These are phyloP conservation scores for Dryas iulia DNA, from an alignment of 1,140 invertebrate genomes.

Conservation along the genomic window DNA sequence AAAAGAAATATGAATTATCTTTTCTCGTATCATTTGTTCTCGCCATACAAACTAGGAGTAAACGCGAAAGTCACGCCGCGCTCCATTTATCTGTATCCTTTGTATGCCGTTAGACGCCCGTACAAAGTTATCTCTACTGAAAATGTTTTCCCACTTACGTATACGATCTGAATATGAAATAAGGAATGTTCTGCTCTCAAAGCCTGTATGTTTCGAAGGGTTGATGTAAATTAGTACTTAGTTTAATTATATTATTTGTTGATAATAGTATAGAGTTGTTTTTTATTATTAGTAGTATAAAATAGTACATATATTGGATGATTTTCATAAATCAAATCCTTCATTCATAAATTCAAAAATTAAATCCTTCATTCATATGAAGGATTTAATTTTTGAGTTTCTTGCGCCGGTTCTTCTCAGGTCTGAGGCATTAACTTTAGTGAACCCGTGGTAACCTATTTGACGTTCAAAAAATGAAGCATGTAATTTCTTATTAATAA, in stretches of 20 bases:
- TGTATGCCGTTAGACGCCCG: constrained; percentile 4
- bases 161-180: constrained; percentile 19
- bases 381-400: no score
- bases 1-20: constrained; percentile 22
- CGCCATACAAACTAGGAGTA: not conserved
- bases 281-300: not conserved
- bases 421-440: no score
- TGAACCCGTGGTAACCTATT: no score
- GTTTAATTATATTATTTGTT: not conserved
- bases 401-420: no score
- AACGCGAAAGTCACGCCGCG: constrained; percentile 18
- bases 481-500: no score
- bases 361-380: no score
- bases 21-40: constrained; percentile 20
- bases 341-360: no score
- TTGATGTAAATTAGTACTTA: not conserved
- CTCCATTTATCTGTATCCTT: constrained; percentile 23
- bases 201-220: not conserved
- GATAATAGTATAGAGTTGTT: not conserved
- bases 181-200: constrained; percentile 6
- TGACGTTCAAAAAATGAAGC: no score
- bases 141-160: constrained; percentile 17
- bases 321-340: no score
- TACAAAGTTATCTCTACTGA: constrained; percentile 22
- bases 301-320: no score